Evolutionary conservation across 2,113 vertebrate species (phyloP).

Genomic region (Pachypanchax playfairii): DNA sequence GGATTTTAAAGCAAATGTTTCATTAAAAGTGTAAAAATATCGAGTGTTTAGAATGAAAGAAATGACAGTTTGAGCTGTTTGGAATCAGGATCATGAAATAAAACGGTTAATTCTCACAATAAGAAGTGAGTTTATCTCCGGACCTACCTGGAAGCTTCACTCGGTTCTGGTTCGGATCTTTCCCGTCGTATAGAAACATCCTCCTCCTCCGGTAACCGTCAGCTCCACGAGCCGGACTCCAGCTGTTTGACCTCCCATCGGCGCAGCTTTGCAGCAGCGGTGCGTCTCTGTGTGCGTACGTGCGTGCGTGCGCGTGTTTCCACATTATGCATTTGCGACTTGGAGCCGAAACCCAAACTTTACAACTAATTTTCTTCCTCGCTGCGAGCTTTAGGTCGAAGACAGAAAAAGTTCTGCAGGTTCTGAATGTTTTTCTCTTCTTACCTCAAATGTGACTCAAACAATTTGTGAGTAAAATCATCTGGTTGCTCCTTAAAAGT

Average conservation of each 20-base stretch:
- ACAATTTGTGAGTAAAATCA: too few species aligned
- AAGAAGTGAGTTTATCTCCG: not conserved
- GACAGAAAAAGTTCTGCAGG: too few species aligned
- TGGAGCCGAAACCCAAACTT: too few species aligned
- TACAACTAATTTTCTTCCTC: too few species aligned
- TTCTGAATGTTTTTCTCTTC: too few species aligned
- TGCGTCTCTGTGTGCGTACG: not conserved
- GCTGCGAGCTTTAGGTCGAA: too few species aligned
- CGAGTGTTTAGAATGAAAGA: too few species aligned
- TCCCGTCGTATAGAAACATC: not conserved
- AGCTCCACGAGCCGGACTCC: constrained; percentile 22
- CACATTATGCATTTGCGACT: not conserved
- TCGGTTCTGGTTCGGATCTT: not conserved
- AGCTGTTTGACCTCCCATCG: constrained; percentile 29
- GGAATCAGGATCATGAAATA: not conserved
- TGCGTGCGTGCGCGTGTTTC: not conserved
- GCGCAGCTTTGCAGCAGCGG: constrained; percentile 32
- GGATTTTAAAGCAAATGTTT: too few species aligned
- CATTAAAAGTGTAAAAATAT: too few species aligned
- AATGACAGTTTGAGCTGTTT: too few species aligned
- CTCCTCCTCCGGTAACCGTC: not conserved
- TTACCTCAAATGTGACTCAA: too few species aligned
- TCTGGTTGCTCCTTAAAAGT: too few species aligned
- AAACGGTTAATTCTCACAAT: not conserved
- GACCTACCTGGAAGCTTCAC: constrained; percentile 35